These are phyloP conservation scores for Agelastica alni DNA, from an alignment of 2,888 invertebrate species.

Conservation along the genomic window DNA sequence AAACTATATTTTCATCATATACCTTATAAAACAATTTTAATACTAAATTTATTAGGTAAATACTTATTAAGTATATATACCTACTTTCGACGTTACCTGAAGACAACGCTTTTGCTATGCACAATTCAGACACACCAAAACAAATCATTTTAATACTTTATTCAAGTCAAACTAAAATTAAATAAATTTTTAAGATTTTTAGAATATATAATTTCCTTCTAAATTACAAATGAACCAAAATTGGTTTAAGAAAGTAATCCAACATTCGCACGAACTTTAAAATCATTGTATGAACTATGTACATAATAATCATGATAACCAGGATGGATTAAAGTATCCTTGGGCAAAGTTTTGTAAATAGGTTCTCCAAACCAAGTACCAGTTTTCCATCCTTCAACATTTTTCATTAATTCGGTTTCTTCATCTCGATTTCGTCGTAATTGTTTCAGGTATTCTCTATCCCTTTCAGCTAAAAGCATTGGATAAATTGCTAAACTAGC, in stretches of 20 bases:
- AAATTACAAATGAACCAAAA: not conserved
- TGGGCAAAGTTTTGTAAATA: constrained; percentile 71
- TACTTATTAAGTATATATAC: too few species aligned
- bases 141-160: not conserved
- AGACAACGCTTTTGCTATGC: too few species aligned
- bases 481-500: constrained; percentile 77
- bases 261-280: constrained; percentile 61
- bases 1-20: too few species aligned
- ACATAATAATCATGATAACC: constrained; percentile 72
- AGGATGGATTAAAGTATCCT: constrained; percentile 68
- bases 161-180: not conserved
- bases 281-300: constrained; percentile 63
- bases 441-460: constrained; percentile 82
- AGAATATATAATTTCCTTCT: not conserved
- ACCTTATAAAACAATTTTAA: too few species aligned
- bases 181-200: not conserved
- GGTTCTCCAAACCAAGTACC: constrained; percentile 88
- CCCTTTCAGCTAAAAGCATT: constrained; percentile 79
- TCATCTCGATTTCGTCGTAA: constrained; percentile 78
- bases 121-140: too few species aligned
- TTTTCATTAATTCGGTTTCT: constrained; percentile 84
- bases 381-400: constrained; percentile 88
- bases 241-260: constrained; percentile 57
- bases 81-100: too few species aligned
- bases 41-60: too few species aligned